Conservation (phyloP, 2,888 invertebrate species). For the Athrips mouffetella region DNA sequence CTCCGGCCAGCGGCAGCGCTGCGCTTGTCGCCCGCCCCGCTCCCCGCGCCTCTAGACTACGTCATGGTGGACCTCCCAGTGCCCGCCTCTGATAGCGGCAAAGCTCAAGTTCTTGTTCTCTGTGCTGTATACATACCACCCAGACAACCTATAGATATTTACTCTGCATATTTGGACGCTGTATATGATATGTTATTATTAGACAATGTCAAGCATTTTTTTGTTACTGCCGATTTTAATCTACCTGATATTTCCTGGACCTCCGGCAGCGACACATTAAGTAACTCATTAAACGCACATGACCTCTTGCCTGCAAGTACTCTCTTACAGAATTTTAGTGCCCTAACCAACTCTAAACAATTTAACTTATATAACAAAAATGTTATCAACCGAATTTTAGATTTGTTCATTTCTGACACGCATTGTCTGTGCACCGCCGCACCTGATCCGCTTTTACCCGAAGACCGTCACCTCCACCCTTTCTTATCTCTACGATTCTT, state of each 20-base stretch:
- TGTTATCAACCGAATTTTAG: neutral
- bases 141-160: neutral
- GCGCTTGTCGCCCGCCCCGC: neutral
- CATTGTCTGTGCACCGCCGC: neutral
- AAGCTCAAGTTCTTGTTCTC: neutral
- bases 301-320: neutral
- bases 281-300: neutral
- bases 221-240: slow-evolving; percentile 1
- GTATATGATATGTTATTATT: neutral
- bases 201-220: neutral
- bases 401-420: neutral
- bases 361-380: neutral
- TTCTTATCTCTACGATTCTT: neutral
- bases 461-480: neutral
- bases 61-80: neutral
- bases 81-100: too few relatives aligned
- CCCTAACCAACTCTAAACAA: neutral
- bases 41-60: neutral
- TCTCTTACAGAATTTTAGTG: neutral
- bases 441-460: neutral
- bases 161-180: neutral
- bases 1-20: too few relatives aligned
- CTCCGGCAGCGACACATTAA: too few relatives aligned
- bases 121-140: neutral
- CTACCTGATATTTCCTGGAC: neutral